Conservation (phyloP, 2,888 invertebrate genomes). For the Eudasyphora cyanicolor region DNA sequence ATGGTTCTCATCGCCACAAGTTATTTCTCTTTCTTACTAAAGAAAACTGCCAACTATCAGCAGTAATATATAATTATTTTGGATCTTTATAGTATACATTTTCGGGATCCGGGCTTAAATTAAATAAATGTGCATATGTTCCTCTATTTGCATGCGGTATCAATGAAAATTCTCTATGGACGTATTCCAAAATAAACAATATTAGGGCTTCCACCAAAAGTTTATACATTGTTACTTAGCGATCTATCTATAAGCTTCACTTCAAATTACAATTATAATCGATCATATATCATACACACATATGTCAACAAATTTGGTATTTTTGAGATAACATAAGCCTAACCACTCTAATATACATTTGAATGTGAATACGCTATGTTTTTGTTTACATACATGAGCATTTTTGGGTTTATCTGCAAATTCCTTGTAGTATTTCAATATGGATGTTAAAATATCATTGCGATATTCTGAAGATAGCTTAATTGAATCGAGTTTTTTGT, state of each 20-base stretch:
- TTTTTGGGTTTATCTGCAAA: slow-evolving; percentile 92
- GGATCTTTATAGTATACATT: too few species aligned
- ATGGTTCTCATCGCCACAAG: too few species aligned
- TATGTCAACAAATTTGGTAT: too few species aligned
- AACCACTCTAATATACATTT: neutral
- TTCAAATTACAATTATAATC: neutral
- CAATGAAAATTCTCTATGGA: neutral
- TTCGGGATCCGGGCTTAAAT: too few species aligned
- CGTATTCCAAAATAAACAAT: neutral
- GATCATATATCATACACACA: too few species aligned
- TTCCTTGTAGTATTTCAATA: slow-evolving; percentile 88
- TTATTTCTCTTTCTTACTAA: too few species aligned
- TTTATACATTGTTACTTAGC: neutral
- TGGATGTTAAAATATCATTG: slow-evolving; percentile 94
- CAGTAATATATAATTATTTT: too few species aligned
- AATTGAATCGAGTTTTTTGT: slow-evolving; percentile 95
- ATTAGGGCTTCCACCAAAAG: too few species aligned
- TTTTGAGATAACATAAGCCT: neutral
- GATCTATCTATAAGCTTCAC: neutral
- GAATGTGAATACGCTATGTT: neutral
- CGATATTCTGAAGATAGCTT: slow-evolving; percentile 98
- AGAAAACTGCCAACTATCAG: too few species aligned
- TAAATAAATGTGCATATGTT: too few species aligned
- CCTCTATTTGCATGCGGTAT: too few species aligned
- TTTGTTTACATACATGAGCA: slow-evolving; percentile 85